phyloP scores from a whole-genome alignment of 2,113 vertebrate genomes.

The Anoplopoma fimbria region DNA sequence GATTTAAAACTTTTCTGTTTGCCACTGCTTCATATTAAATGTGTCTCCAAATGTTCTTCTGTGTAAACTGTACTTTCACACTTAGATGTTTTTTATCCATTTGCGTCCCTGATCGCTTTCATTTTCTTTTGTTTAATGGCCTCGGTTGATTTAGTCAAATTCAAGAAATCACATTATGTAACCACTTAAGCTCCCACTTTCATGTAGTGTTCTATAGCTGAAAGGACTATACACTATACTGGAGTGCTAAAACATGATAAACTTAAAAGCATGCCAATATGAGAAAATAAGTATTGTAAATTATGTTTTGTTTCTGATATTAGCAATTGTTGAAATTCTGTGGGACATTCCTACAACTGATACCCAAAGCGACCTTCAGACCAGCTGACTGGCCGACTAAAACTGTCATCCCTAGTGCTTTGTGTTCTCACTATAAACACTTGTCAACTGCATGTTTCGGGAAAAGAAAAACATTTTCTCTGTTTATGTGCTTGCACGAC shows the following conservation, averaged over 20 bases:
- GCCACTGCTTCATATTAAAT: neutral
- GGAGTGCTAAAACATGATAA: neutral
- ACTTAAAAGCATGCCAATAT: neutral
- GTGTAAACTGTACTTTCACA: neutral
- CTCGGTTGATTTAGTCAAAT: neutral
- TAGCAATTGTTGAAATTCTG: neutral
- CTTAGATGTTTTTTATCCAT: neutral
- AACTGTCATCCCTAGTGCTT: neutral
- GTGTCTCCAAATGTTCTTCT: neutral
- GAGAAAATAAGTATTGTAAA: neutral
- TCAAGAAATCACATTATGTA: neutral
- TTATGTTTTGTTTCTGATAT: neutral
- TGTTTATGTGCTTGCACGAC: neutral
- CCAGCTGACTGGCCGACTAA: neutral
- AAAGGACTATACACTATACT: neutral
- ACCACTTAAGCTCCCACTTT: neutral
- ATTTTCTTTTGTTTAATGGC: neutral
- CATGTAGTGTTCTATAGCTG: neutral
- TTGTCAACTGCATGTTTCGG: neutral
- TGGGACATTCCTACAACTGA: neutral
- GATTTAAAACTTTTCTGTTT: neutral
- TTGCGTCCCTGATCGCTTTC: neutral
- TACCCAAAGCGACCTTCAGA: neutral
- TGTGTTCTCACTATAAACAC: neutral
- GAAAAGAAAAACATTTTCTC: neutral